Base-by-base conservation (phyloP, 2,113 vertebrate genomes). In the Lucifuga dentata region DNA sequence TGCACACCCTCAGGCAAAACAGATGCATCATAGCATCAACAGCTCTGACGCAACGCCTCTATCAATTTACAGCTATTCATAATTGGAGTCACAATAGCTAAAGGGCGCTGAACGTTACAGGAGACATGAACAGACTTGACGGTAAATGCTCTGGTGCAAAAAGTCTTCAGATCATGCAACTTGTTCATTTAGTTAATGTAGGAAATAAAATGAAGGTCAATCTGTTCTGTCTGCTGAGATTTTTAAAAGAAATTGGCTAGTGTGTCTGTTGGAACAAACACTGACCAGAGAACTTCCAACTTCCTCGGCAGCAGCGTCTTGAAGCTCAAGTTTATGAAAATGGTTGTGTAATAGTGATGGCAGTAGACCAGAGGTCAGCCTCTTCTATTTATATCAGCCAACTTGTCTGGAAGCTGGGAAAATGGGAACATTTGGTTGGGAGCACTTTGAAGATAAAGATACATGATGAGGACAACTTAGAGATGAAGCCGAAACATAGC, bases 301-400 rank as follows among this genome's bases (percentile, higher is more conserved):
- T 75, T 79, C 63, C 60, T 74, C 11, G 0, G 60, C 32, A 68
- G 73, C 12, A 26, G 51, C 38, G 36, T 60, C 39, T 51, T 55
- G 40, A 70, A 60, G 83, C 64, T 17, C 16, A 38, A 68, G 73
- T 57, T 77, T 65, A 60, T 72, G 49, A 49, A 62, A 65, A 69
- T 7, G 39, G 80, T 80, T 83, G 71, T 45, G 57, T 76, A 84
- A 87, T 20, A 43, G 65, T 78, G 48, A 51, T 21, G 23, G 29
- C 60, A 50, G 65, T 43, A 19, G n/a, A 57, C 17, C 73, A 44
- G 50, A 82, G 73, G 70, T 82, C 61, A 60, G 33, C 41, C 17
- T 38, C 41, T 1, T 68, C 61, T 83, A 77, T 85, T 83, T 74
- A 58, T 72, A 79, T 49, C 35, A 6, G 32, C 26, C 16, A 21